These are phyloP conservation scores for Philopedon plagiatum DNA, from an alignment of 2,888 invertebrate species.

Conservation along the genomic window DNA sequence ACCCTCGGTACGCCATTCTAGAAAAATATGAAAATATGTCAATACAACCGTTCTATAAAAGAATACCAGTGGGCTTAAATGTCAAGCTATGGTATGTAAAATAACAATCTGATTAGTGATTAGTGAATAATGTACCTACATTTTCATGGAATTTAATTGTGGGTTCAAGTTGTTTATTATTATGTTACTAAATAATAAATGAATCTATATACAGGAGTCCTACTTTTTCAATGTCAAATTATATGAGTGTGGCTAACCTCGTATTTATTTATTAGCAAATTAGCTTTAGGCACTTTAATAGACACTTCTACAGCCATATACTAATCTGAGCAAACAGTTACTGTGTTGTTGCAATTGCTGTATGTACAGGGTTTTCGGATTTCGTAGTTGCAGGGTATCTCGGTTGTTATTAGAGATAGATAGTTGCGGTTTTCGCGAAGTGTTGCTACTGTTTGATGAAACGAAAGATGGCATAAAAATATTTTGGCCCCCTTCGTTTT, in stretches of 20 bases:
- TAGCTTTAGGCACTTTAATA: background rate
- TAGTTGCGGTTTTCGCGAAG: no score
- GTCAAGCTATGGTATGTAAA: background rate
- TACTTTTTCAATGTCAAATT: slow-evolving; percentile 43
- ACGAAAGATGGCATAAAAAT: no score
- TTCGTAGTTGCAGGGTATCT: no score
- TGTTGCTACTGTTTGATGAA: no score
- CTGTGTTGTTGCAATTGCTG: no score
- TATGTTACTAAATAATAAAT: slow-evolving; percentile 37
- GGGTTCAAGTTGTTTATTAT: slow-evolving; percentile 35
- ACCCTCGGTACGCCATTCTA: background rate
- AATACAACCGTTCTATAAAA: background rate
- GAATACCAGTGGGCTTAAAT: background rate
- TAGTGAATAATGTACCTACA: background rate
- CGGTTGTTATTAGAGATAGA: no score
- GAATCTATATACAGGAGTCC: slow-evolving; percentile 38
- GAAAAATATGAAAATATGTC: background rate
- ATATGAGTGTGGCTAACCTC: background rate
- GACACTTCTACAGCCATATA: background rate
- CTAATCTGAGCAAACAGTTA: no score
- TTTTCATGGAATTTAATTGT: slow-evolving; percentile 12
- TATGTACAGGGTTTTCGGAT: no score
- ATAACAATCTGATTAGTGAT: background rate
- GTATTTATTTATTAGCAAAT: slow-evolving; percentile 7
- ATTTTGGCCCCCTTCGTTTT: no score